Percentiles rank a stretch among this genome's conserved stretches.
phyloP scores from a whole-genome alignment of 2,797 vertebrate species.

The Microcaecilia unicolor region DNA sequence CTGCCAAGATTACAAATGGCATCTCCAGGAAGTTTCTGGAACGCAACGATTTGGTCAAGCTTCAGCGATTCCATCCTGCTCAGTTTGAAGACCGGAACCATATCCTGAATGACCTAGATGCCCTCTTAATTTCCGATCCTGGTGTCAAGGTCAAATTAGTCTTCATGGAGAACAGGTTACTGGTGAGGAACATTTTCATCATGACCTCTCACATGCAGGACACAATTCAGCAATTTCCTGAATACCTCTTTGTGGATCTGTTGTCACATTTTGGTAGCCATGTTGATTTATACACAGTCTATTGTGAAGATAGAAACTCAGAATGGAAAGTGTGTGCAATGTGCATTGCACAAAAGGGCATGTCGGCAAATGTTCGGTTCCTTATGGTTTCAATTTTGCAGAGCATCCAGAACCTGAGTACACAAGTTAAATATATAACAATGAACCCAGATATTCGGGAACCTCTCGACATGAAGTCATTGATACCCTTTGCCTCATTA shows the following conservation, averaged over 20 bases:
- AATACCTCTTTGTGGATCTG: background rate
- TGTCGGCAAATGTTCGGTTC: background rate
- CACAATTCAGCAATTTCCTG: background rate
- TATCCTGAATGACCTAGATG: conserved; percentile 8
- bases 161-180: conserved; percentile 5
- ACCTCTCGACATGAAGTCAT: background rate
- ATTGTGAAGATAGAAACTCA: conserved; percentile 11
- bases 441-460: background rate
- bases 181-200: conserved; percentile 4
- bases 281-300: conserved; percentile 3
- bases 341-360: background rate
- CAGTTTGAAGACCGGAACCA: conserved; percentile 5
- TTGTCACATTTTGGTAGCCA: conserved; percentile 3
- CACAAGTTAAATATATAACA: background rate
- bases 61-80: conserved; percentile 2
- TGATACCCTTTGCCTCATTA: background rate
- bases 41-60: conserved; percentile 4
- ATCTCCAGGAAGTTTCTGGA: conserved; percentile 9
- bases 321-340: conserved; percentile 3
- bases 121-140: conserved; percentile 7
- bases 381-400: background rate
- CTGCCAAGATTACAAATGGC: background rate
- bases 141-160: conserved; percentile 3
- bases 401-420: background rate
- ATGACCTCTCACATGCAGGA: conserved; percentile 8